A percentile compares a stretch with the other conserved stretches of the same genome.
Conservation (phyloP, 2,797 vertebrate species). For the Ctenopoma kingsleyae region DNA sequence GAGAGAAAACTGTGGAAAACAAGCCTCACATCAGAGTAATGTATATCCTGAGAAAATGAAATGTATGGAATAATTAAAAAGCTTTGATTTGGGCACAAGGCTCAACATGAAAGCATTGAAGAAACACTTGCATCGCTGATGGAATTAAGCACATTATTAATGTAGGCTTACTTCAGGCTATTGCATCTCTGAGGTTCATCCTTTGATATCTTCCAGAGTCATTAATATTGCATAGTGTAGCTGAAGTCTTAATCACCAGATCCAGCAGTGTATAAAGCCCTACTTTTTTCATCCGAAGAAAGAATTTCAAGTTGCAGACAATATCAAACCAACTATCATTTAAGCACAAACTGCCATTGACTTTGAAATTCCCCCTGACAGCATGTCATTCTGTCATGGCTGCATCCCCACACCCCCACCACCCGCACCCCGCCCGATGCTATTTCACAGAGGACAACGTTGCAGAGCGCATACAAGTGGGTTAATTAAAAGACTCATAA, state of each 20-base stretch:
- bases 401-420: slow-evolving; percentile 19
- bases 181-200: slow-evolving; percentile 70
- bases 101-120: slow-evolving; percentile 70
- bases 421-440: slow-evolving; percentile 43
- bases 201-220: slow-evolving; percentile 81
- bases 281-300: background rate
- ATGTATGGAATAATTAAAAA: slow-evolving; percentile 65
- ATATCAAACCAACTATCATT: slow-evolving; percentile 48
- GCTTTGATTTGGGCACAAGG: slow-evolving; percentile 58
- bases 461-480: slow-evolving; percentile 68
- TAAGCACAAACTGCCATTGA: slow-evolving; percentile 42
- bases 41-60: slow-evolving; percentile 43
- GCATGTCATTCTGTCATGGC: slow-evolving; percentile 50
- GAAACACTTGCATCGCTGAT: slow-evolving; percentile 59
- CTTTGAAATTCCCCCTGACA: slow-evolving; percentile 61
- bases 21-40: slow-evolving; percentile 5
- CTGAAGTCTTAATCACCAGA: slow-evolving; percentile 77
- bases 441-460: slow-evolving; percentile 64
- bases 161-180: slow-evolving; percentile 75
- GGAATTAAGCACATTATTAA: slow-evolving; percentile 80
- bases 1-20: background rate
- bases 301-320: slow-evolving; percentile 55
- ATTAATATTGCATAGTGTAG: slow-evolving; percentile 82
- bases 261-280: slow-evolving; percentile 51
- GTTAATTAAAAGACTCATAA: slow-evolving; percentile 80